phyloP scores from a whole-genome alignment of 2,797 vertebrate species.

The Monodelphis domestica region DNA sequence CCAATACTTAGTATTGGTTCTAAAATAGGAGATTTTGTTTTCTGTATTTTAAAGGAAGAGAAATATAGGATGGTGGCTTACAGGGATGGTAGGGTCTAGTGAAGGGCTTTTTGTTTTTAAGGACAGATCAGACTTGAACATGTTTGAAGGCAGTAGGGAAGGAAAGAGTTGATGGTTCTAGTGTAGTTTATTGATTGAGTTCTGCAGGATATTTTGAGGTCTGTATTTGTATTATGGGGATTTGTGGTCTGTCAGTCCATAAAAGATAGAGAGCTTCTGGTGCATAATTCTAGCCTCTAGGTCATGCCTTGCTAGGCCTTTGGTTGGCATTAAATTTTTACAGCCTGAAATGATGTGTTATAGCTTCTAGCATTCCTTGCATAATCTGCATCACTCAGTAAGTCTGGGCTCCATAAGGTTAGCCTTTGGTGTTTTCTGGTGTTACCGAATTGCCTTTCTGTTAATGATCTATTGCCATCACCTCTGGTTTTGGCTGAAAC shows the following conservation, averaged over 20 bases:
- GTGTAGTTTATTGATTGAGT: not conserved
- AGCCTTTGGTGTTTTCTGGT: not conserved
- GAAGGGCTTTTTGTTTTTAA: not conserved
- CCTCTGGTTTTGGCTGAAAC: not conserved
- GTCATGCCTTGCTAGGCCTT: not conserved
- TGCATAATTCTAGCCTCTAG: not conserved
- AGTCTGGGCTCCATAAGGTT: not conserved
- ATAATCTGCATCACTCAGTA: not conserved
- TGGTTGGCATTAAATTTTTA: constrained; percentile 7
- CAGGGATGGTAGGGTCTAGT: not conserved
- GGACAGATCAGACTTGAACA: not conserved
- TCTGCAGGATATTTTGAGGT: not conserved
- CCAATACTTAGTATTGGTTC: too few relatives aligned
- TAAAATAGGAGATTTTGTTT: too few relatives aligned
- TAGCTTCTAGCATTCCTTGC: not conserved
- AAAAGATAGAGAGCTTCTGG: not conserved
- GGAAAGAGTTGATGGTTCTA: not conserved
- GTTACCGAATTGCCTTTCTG: not conserved
- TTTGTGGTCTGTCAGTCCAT: not conserved
- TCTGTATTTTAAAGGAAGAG: too few relatives aligned
- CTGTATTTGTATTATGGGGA: not conserved
- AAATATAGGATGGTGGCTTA: not conserved
- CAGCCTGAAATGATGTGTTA: not conserved
- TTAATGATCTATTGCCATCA: not conserved
- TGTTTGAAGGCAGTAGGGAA: not conserved